Evolutionary conservation across 2,113 vertebrate species (phyloP), one percentile per base, ranked within the genome.

Genomic region (Aegypius monachus): DNA sequence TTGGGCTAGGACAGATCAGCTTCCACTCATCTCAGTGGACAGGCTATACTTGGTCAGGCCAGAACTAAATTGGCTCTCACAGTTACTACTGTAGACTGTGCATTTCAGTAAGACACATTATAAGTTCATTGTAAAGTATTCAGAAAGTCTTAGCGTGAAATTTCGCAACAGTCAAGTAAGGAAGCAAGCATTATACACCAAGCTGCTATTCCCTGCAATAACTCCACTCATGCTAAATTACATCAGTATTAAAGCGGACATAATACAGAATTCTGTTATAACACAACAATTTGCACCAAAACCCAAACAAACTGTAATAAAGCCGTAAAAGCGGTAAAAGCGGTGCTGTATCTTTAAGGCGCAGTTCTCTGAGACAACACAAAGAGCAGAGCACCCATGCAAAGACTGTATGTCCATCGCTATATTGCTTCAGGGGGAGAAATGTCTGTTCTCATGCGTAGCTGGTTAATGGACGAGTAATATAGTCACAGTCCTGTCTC

Each of bases 181-280:
- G 53, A 88, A 95, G 63, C 85, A 78, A 61, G 68, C 63, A 70
- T 68, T 91, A 74, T 61, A 47, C 48, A 71, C 38, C 34, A 55
- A 42, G 42, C 17, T 74, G 38, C 50, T 89, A 80, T 93, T 94
- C 86, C 86, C 88, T 95, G 40, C 85, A 91, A 80, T 92, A 95
- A 85, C 62, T 77, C 71, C 82, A 59, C 88, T 94, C 61, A 58
- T 34, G 43, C 47, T 43, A 90, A 94, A 82, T 96, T 93, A 92
- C 93, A 89, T n/a, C 82, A 88, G 4, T 74, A 40, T 82, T 88
- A 84, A 86, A 95, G 75, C 48, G 88, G 87, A 86, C 73, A n/a
- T 40, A 21, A 47, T 12, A 43, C 7, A 70, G 47, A 78, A 52
- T 70, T 78, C 58, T 66, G 36, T 78, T 36, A 31, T 42, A 94